Conservation (phyloP, 2,888 invertebrate species). For the Ephialtes manifestator region DNA sequence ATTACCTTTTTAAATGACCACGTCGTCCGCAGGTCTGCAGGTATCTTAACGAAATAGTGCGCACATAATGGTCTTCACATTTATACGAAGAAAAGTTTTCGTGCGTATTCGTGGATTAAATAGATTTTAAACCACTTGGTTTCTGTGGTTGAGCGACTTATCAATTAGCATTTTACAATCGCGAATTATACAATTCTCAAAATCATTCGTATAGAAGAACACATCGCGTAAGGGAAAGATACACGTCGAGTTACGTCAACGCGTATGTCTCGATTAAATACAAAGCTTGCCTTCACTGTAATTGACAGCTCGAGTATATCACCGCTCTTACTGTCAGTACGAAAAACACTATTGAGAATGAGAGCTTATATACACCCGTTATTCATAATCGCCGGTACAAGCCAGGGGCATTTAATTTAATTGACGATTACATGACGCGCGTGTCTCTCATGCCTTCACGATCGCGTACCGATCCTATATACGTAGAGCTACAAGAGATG, state of each 20-base stretch:
- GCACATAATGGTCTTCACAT: neutral
- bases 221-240: neutral
- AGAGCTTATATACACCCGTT: conserved; percentile 71
- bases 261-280: conserved; percentile 63
- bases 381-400: conserved; percentile 78
- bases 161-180: conserved; percentile 80
- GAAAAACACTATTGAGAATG: neutral
- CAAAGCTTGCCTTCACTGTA: conserved; percentile 81
- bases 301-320: conserved; percentile 65
- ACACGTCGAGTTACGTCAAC: conserved; percentile 66
- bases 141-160: conserved; percentile 60
- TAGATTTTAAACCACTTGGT: conserved; percentile 1
- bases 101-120: conserved; percentile 7
- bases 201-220: neutral
- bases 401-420: conserved; percentile 80
- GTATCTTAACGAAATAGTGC: neutral
- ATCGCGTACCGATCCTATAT: conserved; percentile 49
- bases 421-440: conserved; percentile 74
- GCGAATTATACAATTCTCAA: conserved; percentile 79
- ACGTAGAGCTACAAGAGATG: conserved; percentile 7
- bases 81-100: neutral
- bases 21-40: neutral
- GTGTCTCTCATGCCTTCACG: conserved; percentile 67
- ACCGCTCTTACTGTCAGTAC: conserved; percentile 51
- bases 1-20: neutral